phyloP scores from a whole-genome alignment of 2,888 invertebrate species.

The Nipponacmea schrenckii region DNA sequence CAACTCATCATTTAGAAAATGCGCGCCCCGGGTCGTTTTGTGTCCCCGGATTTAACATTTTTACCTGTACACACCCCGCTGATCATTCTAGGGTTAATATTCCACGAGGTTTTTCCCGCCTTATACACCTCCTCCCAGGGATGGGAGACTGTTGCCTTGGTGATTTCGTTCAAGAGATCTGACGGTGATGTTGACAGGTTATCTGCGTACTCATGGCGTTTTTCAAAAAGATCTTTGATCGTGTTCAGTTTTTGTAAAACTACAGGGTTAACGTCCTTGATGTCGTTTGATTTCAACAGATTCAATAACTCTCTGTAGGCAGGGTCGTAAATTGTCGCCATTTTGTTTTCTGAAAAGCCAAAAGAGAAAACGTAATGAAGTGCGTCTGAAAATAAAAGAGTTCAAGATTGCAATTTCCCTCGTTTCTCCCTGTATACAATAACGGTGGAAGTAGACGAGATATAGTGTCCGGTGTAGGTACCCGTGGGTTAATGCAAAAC shows the following conservation, averaged over 20 bases:
- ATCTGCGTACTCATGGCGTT: slow-evolving; percentile 27
- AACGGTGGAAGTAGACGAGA: no score
- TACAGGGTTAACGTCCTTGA: neutral
- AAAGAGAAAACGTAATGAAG: no score
- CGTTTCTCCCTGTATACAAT: no score
- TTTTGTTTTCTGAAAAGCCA: no score
- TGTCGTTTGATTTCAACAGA: neutral
- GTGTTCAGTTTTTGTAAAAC: neutral
- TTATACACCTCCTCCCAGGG: slow-evolving; percentile 28
- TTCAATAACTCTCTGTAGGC: neutral
- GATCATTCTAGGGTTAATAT: slow-evolving; percentile 25
- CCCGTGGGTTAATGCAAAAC: no score
- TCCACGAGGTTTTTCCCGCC: slow-evolving; percentile 30
- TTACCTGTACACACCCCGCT: slow-evolving; percentile 34
- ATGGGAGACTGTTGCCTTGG: slow-evolving; percentile 21
- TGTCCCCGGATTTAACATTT: no score
- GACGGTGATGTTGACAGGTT: slow-evolving; percentile 22
- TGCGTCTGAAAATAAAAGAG: no score
- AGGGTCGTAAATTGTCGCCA: neutral
- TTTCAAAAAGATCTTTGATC: neutral
- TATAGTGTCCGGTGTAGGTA: no score
- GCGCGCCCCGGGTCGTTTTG: no score
- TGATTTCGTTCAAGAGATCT: slow-evolving; percentile 21
- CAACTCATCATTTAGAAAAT: no score
- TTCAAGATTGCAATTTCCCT: no score